Conservation (phyloP, 2,113 vertebrate species). For the Bagarius yarrelli region DNA sequence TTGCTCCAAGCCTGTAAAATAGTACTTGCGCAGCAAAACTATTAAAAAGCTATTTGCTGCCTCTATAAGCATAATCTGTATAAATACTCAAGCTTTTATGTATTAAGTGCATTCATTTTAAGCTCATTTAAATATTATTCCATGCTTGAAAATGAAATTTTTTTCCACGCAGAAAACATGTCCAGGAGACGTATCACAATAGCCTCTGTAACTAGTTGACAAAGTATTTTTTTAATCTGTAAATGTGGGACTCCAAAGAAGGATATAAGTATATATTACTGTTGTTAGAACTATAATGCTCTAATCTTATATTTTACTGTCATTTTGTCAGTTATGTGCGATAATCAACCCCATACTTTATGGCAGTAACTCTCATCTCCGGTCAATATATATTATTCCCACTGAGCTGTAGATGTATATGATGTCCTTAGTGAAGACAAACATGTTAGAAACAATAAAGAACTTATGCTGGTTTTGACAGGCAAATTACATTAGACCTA, state of each 20-base stretch:
- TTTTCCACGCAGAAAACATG: slow-evolving; percentile 61
- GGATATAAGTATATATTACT: not conserved
- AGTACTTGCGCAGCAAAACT: slow-evolving; percentile 20
- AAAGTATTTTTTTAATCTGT: slow-evolving; percentile 69
- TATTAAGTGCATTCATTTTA: slow-evolving; percentile 74
- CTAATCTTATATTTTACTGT: slow-evolving; percentile 62
- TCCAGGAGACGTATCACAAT: slow-evolving; percentile 67
- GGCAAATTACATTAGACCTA: slow-evolving; percentile 58
- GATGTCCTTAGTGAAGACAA: not conserved
- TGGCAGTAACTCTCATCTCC: slow-evolving; percentile 44
- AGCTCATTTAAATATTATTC: slow-evolving; percentile 73
- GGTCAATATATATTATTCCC: not conserved
- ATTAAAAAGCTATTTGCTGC: slow-evolving; percentile 55
- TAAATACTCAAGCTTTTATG: slow-evolving; percentile 75
- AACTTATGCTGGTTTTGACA: slow-evolving; percentile 56
- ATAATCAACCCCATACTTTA: slow-evolving; percentile 75
- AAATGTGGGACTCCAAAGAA: slow-evolving; percentile 77
- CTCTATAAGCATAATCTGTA: slow-evolving; percentile 70
- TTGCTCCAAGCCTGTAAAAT: slow-evolving; percentile 11
- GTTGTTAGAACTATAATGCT: slow-evolving; percentile 62
- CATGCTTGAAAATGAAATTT: slow-evolving; percentile 64
- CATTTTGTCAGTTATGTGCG: slow-evolving; percentile 56
- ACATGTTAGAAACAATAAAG: not conserved
- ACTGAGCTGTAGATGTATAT: not conserved
- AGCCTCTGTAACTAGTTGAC: slow-evolving; percentile 72